Evolutionary conservation across 2,888 invertebrate species (phyloP), one percentile per base, ranked within the genome.

Genomic region (Eupithecia dodoneata): DNA sequence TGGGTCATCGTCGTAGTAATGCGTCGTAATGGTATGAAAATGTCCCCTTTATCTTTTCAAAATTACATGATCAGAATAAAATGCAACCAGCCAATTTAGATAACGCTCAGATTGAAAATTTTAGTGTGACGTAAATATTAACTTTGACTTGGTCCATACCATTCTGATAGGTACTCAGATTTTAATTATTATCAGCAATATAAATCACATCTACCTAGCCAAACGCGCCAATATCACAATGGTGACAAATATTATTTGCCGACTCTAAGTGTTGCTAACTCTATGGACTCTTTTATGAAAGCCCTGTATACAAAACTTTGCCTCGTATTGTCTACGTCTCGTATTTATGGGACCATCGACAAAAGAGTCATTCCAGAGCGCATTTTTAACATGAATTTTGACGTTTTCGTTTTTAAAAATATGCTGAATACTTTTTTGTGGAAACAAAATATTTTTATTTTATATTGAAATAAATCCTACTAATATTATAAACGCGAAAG

Each of bases 291-390:
- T 65, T 41, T 49, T 73, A 65, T 75, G 71, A 71, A 73, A 76
- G 73, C 72, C 10, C 52, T 74, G 71, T 76, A 78, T 63, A 75
- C 76, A 78, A 78, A 80, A 80, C 70, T 66, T 80, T 76, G 52
- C 63, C 71, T 0, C 30, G 73, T 65, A 75, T 81, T 79, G 81
- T 80, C 70, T 80, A 74, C 59, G 72, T 72, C 69, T 76, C 79
- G 75, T 78, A 74, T 78, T 77, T 73, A 72, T 71, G 73, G 71
- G 75, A 75, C 72, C 73, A 75, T 73, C 55, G 76, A 79, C 79
- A 81, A 81, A 81, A 80, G 77, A 74, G 78, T 81, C 77, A 79
- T 80, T 79, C 66, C 18, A 52, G 42, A 66, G 72, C 72, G 41
- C 71, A 75, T 76, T 79, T 79, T 59, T 55, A 74, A 77, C 71